Percentiles rank a stretch among this genome's conserved stretches.
These are phyloP conservation scores for Protaetia brevitarsis DNA, from an alignment of 1,140 invertebrate genomes.

Conservation along the genomic window DNA sequence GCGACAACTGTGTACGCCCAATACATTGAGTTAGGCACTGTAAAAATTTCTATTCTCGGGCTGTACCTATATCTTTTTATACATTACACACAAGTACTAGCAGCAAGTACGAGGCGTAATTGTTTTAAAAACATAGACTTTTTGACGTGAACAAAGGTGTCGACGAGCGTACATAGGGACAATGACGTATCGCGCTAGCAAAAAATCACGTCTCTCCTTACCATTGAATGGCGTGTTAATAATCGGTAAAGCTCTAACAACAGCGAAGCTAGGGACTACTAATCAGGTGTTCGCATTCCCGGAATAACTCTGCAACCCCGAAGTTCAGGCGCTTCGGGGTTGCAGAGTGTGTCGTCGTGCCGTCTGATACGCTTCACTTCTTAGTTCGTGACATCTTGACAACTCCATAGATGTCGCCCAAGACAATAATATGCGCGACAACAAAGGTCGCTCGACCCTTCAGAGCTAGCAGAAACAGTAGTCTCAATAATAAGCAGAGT, in stretches of 20 bases:
- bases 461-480: neutral
- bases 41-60: too few species aligned
- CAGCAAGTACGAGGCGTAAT: too few species aligned
- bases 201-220: too few species aligned
- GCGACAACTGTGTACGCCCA: too few species aligned
- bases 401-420: slow-evolving; percentile 6
- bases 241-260: neutral
- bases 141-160: too few species aligned
- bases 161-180: neutral
- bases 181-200: too few species aligned
- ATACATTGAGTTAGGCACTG: too few species aligned
- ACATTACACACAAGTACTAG: too few species aligned
- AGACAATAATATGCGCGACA: neutral
- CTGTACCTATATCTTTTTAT: too few species aligned
- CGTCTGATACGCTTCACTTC: neutral
- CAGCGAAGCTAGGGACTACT: neutral
- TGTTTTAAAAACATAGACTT: too few species aligned
- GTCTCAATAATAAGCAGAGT: neutral
- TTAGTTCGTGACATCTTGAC: slow-evolving; percentile 10
- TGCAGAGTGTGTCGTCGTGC: neutral
- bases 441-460: neutral
- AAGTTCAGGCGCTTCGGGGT: neutral
- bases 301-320: neutral
- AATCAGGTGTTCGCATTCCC: neutral
- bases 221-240: slow-evolving; percentile 11